Evolutionary conservation across 2,888 invertebrate genomes (phyloP), one percentile per base, ranked within the genome.

Genomic region (Odontothrips loti): DNA sequence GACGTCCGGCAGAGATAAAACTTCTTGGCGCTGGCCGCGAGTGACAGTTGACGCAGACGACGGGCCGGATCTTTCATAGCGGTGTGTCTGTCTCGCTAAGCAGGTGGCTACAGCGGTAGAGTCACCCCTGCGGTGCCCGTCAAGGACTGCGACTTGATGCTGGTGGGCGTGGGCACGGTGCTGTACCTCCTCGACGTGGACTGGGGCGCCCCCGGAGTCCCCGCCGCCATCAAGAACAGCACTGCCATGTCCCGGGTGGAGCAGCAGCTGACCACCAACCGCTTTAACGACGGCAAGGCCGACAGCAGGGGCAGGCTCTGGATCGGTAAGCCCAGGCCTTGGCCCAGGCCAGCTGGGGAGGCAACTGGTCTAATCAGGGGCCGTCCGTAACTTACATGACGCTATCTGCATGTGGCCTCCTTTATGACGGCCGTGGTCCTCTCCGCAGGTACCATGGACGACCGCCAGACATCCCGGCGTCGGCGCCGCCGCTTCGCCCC

Each of bases 281-380:
- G 68, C 68, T 75, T 75, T 27, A 75, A 75, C 68, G 68, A 75
- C 68, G 68, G 68, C 68, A 75, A 75, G 68, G 68, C 68, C 12
- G 68, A 75, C 27, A 27, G 27, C 11, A 8, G 27, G 68, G 68
- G 68, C 23, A 75, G 68, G 68, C 68, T 75, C 23, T 75, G 68
- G 68, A 75, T 75, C 23, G 68, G 68, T 75, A 27, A 75, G 68
- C 6, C 20, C 58, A 6, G 15, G 58, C 15, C 51, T 51, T n/a
- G n/a, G 15, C 15, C 51, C 6, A 1, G 15, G 51, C 51, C 51
- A n/a, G n/a, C 15, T 10, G 20, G 10, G 51, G 51, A n/a, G n/a
- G n/a, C n/a, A 6, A 43, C 34, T 43, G 2, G 34, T 43, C 34
- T 43, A 43, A 43, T 43, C 34, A 6, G 34, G 2, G 6, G 34